phyloP scores from a whole-genome alignment of 2,888 invertebrate species.

The Candidula unifasciata region DNA sequence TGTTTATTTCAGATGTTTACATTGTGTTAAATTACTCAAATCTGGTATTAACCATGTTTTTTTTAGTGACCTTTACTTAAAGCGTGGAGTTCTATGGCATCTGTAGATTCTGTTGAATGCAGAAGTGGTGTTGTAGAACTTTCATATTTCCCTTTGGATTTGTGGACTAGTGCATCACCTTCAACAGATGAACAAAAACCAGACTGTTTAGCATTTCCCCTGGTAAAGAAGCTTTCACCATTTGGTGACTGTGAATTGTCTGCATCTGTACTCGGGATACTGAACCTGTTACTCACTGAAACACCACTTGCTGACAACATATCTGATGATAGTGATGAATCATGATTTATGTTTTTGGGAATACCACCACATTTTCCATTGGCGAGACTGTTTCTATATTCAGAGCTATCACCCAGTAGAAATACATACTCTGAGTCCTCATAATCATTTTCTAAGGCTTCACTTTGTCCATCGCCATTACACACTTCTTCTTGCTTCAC shows the following conservation, averaged over 20 bases:
- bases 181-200: neutral
- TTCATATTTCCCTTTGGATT: slow-evolving; percentile 8
- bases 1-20: too few relatives aligned
- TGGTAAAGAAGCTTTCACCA: neutral
- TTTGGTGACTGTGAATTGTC: neutral
- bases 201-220: neutral
- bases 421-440: neutral
- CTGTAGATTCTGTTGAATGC: slow-evolving; percentile 7
- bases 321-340: neutral
- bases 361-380: neutral
- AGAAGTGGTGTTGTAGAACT: slow-evolving; percentile 18
- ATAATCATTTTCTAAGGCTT: neutral
- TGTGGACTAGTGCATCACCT: slow-evolving; percentile 4
- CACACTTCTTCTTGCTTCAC: neutral
- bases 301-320: neutral
- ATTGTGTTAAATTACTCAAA: neutral
- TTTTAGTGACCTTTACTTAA: slow-evolving; percentile 12
- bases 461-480: slow-evolving; percentile 6
- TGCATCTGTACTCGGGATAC: neutral
- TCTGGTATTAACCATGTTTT: neutral
- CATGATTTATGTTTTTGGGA: neutral
- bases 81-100: slow-evolving; percentile 9
- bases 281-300: too few relatives aligned
- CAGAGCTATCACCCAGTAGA: neutral
- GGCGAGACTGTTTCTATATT: neutral